These are phyloP conservation scores for Eucera pruinosa DNA, from an alignment of 2,888 invertebrate genomes.

Conservation along the genomic window DNA sequence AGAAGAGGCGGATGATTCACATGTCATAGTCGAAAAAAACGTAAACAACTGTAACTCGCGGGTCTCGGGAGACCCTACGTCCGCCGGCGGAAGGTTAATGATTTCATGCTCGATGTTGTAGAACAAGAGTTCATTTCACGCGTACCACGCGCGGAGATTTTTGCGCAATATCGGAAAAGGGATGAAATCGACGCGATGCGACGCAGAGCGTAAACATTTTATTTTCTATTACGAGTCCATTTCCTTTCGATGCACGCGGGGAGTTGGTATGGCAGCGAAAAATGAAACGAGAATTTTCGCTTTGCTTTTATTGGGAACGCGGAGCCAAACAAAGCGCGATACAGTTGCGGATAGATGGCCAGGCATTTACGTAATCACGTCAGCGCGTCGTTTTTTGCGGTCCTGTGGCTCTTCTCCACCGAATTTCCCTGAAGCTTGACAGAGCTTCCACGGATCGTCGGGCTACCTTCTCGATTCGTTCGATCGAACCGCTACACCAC, in stretches of 20 bases:
- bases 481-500: slow-evolving; percentile 22
- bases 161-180: not conserved
- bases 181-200: not conserved
- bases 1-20: too few species aligned
- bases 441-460: not conserved
- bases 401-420: not conserved
- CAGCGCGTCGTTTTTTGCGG: slow-evolving; percentile 16
- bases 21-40: too few species aligned
- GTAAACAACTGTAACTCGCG: too few species aligned
- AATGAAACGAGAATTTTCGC: not conserved
- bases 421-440: slow-evolving; percentile 14
- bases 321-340: slow-evolving; percentile 16
- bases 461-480: slow-evolving; percentile 7
- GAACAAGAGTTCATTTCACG: too few species aligned
- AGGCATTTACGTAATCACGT: slow-evolving; percentile 36
- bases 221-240: slow-evolving; percentile 27
- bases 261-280: slow-evolving; percentile 15
- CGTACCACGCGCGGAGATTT: not conserved
- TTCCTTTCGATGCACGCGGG: not conserved
- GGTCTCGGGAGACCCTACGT: too few species aligned
- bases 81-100: too few species aligned
- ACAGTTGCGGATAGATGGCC: slow-evolving; percentile 6
- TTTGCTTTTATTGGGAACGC: slow-evolving; percentile 21
- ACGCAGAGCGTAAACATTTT: slow-evolving; percentile 20
- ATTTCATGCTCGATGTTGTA: too few species aligned